These are phyloP conservation scores for Cantharis rufa DNA, from an alignment of 2,888 invertebrate genomes.

Conservation along the genomic window DNA sequence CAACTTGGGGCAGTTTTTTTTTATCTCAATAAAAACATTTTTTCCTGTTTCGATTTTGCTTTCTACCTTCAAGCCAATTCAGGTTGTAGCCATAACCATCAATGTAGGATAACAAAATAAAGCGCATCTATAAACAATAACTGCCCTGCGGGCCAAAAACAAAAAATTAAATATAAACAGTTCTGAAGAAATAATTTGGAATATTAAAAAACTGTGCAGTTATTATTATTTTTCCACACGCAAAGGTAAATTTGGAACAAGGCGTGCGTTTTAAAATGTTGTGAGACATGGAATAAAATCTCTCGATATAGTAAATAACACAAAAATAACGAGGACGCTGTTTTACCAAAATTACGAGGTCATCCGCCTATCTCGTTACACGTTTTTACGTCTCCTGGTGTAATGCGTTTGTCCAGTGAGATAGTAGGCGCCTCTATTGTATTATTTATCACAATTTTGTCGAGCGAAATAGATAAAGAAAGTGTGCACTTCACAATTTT, in stretches of 20 bases:
- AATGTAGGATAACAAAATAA: background rate
- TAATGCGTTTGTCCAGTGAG: conserved; percentile 1
- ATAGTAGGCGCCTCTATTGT: conserved; percentile 10
- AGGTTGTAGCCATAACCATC: background rate
- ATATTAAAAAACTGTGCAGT: conserved; percentile 8
- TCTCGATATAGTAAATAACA: conserved; percentile 3
- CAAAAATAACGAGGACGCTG: conserved; percentile 8
- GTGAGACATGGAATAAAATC: background rate
- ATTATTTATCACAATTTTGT: conserved; percentile 11
- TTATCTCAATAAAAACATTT: background rate
- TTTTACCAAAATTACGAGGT: conserved; percentile 7
- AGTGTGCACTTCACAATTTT: conserved; percentile 4
- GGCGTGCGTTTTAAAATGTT: background rate
- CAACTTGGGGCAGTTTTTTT: background rate
- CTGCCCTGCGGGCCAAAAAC: background rate
- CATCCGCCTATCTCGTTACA: background rate
- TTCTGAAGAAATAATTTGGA: background rate
- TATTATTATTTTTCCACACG: conserved; percentile 12
- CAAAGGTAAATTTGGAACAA: conserved; percentile 5
- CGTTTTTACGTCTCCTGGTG: conserved; percentile 2
- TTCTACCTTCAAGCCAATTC: background rate
- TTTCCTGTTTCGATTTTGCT: background rate
- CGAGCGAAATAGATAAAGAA: conserved; percentile 12
- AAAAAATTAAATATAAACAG: background rate
- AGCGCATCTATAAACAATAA: background rate